Evolutionary conservation across 1,140 invertebrate genomes (phyloP).

Genomic region (Hydropsyche tenuis): DNA sequence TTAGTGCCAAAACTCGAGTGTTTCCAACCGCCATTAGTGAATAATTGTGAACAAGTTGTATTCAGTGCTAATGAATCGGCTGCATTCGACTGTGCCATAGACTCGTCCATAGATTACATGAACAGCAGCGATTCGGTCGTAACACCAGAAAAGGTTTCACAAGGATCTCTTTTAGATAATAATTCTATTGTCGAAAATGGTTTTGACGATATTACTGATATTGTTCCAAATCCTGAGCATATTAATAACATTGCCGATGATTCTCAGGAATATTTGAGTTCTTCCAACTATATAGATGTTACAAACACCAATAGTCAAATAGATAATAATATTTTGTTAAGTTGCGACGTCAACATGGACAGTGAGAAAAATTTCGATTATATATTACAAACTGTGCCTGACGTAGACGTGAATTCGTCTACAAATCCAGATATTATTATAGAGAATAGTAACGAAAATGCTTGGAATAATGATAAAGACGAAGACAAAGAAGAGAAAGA

Average conservation of each 20-base stretch:
- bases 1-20: constrained; percentile 24
- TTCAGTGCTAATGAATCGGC: background rate
- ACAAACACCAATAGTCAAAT: constrained; percentile 2
- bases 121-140: background rate
- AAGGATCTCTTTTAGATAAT: background rate
- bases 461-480: constrained; percentile 56
- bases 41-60: constrained; percentile 3
- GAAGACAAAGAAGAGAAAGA: constrained; percentile 66
- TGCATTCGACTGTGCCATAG: background rate
- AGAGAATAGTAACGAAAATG: constrained; percentile 3
- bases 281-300: background rate
- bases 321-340: no score
- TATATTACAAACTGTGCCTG: background rate
- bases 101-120: background rate
- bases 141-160: background rate
- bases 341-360: background rate
- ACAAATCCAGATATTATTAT: background rate
- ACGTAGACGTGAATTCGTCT: background rate
- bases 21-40: constrained; percentile 11
- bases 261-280: constrained; percentile 45
- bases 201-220: constrained; percentile 43
- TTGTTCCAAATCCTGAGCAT: constrained; percentile 46
- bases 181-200: constrained; percentile 34
- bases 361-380: background rate
- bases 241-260: constrained; percentile 44